Evolutionary conservation across 2,113 vertebrate genomes (phyloP).

Genomic region (Nesogale talazaci): DNA sequence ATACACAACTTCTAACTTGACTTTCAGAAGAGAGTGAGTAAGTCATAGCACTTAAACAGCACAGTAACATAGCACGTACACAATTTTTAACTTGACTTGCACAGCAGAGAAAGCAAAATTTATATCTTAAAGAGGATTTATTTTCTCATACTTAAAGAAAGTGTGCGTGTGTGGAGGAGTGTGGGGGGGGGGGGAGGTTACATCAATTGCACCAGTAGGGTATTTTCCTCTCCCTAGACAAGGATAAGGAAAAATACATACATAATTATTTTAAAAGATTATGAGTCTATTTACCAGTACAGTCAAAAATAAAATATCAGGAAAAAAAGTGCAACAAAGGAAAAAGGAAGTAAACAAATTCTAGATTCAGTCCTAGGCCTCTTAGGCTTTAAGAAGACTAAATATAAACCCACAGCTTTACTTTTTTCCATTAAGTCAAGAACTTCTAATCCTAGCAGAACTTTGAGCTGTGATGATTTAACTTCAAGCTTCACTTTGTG

Average conservation of each 20-base stretch:
- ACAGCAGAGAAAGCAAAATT: background rate
- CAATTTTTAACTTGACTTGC: background rate
- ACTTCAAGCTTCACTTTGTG: conserved; percentile 8
- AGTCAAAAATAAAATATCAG: background rate
- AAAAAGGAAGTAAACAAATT: background rate
- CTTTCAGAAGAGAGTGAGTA: too few relatives aligned
- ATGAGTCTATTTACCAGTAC: background rate
- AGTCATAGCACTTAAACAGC: background rate
- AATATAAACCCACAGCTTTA: conserved; percentile 55
- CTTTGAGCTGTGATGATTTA: background rate
- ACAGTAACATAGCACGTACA: too few relatives aligned
- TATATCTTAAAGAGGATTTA: background rate
- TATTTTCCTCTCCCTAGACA: background rate
- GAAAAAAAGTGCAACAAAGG: background rate
- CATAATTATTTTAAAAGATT: conserved; percentile 40
- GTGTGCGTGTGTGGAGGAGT: too few relatives aligned
- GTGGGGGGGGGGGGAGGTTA: background rate
- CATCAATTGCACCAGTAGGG: background rate
- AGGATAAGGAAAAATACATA: background rate
- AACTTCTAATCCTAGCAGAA: conserved; percentile 64
- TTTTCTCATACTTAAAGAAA: background rate
- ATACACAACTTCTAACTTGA: conserved; percentile 7
- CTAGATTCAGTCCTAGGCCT: background rate
- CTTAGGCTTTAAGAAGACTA: conserved; percentile 32
- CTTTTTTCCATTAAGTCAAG: conserved; percentile 53